Conservation (phyloP, 2,113 vertebrate genomes). For the Himantopus leucocephalus region DNA sequence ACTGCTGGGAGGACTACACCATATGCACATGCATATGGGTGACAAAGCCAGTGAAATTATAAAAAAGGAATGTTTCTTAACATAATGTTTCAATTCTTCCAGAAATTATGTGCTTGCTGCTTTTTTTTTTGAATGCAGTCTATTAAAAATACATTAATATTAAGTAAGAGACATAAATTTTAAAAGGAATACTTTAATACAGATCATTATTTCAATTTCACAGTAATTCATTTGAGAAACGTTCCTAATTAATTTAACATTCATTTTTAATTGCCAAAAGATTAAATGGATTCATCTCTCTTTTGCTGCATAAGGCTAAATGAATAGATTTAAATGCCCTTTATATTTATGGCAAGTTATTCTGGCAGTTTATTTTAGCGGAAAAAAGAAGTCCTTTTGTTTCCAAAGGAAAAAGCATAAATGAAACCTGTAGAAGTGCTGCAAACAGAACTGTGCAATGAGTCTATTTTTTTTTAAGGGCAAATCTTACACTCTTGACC, state of each 20-base stretch:
- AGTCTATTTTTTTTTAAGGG: neutral
- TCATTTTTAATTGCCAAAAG: conserved; percentile 49
- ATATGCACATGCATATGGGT: neutral
- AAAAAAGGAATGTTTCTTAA: neutral
- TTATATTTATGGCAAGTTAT: neutral
- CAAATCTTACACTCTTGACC: neutral
- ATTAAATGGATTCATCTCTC: conserved; percentile 8
- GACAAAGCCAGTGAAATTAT: neutral
- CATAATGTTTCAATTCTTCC: neutral
- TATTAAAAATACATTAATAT: conserved; percentile 19
- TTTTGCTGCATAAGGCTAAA: neutral
- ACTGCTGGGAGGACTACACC: neutral
- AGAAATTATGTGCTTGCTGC: neutral
- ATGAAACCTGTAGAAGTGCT: neutral
- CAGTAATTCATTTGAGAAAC: conserved; percentile 31
- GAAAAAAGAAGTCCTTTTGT: neutral
- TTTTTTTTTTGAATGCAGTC: neutral
- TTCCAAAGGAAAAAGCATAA: neutral
- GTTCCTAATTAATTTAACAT: conserved; percentile 40
- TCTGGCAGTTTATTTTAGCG: neutral
- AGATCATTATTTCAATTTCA: conserved; percentile 33
- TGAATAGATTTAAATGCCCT: neutral
- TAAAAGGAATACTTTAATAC: neutral
- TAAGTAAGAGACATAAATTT: conserved; percentile 25
- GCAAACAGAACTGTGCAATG: neutral